A percentile compares a stretch with the other conserved stretches of the same genome.
Conservation (phyloP, 2,888 invertebrate species). For the Nomada ferruginata region DNA sequence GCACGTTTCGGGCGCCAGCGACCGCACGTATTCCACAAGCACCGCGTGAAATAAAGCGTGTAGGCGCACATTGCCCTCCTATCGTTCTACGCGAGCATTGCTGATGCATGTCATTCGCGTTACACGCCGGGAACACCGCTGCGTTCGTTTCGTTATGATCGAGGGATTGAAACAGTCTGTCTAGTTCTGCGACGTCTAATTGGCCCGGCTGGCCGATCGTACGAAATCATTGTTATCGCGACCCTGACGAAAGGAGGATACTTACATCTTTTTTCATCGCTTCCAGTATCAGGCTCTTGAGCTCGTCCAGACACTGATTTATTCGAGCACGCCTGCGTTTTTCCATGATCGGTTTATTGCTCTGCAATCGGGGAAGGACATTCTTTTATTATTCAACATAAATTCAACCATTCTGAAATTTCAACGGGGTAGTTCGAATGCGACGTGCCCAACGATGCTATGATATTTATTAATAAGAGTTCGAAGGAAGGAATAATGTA, state of each 20-base stretch:
- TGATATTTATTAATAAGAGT: too few species aligned
- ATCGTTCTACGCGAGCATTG: conserved; percentile 38
- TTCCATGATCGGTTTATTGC: conserved; percentile 97
- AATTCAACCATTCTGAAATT: not conserved
- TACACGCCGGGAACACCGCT: conserved; percentile 37
- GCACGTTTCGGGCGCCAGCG: conserved; percentile 60
- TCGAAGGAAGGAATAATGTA: not conserved
- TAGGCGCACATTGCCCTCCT: conserved; percentile 34
- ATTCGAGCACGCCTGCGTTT: conserved; percentile 95
- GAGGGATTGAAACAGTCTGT: conserved; percentile 41
- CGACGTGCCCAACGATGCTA: not conserved
- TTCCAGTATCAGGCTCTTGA: conserved; percentile 93
- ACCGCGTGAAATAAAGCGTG: conserved; percentile 42
- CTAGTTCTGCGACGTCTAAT: conserved; percentile 9
- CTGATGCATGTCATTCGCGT: conserved; percentile 44
- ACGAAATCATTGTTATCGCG: conserved; percentile 42
- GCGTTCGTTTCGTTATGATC: conserved; percentile 29
- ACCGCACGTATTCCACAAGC: conserved; percentile 55
- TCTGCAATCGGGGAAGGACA: conserved; percentile 87
- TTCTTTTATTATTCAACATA: conserved; percentile 1
- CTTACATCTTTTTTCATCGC: conserved; percentile 96
- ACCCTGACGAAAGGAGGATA: conserved; percentile 72
- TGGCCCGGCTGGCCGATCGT: conserved; percentile 16
- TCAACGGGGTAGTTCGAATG: not conserved
- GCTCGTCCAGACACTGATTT: conserved; percentile 94